These are phyloP conservation scores for Pagrus major DNA, from an alignment of 2,113 vertebrate species.

Conservation along the genomic window DNA sequence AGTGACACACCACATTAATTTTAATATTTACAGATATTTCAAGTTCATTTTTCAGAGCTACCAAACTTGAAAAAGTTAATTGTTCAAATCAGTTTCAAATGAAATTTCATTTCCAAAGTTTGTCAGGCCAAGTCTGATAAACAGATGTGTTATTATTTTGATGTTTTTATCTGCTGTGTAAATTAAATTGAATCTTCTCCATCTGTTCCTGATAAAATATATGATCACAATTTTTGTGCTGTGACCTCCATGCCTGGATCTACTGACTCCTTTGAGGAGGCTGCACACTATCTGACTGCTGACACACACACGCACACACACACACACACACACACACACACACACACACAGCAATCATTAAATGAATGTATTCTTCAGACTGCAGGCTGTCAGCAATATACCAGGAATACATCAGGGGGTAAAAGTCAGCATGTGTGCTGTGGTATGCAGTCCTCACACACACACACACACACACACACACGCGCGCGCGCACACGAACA, in stretches of 20 bases:
- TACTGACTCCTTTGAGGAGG: constrained; percentile 24
- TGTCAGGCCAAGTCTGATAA: not conserved
- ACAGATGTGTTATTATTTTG: constrained; percentile 31
- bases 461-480: constrained; percentile 32
- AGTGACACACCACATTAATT: not conserved
- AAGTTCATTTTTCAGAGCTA: not conserved
- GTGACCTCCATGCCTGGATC: constrained; percentile 45
- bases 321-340: constrained; percentile 26
- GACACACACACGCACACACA: constrained; percentile 24
- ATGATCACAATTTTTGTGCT: not conserved
- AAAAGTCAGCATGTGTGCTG: constrained; percentile 72
- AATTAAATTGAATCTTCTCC: constrained; percentile 15
- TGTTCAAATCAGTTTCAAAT: not conserved
- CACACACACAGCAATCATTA: constrained; percentile 63
- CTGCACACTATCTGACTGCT: constrained; percentile 34
- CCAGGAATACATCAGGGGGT: constrained; percentile 66
- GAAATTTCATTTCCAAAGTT: not conserved
- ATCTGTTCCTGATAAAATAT: constrained; percentile 36
- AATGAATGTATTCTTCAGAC: constrained; percentile 70
- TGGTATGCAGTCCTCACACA: constrained; percentile 14
- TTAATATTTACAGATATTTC: not conserved
- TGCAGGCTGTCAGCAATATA: constrained; percentile 75
- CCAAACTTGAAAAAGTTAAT: not conserved
- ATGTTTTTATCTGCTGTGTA: constrained; percentile 14
- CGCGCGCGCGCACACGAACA: constrained; percentile 27